Evolutionary conservation across 2,888 invertebrate genomes (phyloP), one percentile per base, ranked within the genome.

Genomic region (Leptopilina myrica): DNA sequence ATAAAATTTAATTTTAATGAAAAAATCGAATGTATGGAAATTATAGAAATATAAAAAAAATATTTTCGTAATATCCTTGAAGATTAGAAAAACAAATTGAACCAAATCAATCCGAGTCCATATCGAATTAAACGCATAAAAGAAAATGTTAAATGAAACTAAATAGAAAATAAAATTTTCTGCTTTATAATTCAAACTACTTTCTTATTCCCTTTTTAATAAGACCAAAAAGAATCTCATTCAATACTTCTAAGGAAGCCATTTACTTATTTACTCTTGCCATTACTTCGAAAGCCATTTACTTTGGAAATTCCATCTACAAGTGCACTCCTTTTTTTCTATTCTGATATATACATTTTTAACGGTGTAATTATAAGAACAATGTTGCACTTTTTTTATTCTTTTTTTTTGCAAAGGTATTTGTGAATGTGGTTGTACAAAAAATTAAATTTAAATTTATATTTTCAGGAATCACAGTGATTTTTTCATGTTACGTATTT

Each of bases 351-450:
- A 33, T 33, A 73, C 15, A 56, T 73, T 73, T 73, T 73, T 73
- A 73, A 73, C 73, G 56, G 56, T 73, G 73, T 73, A 73, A 11
- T 56, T 26, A 56, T 20, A 9, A 67, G 8, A 69, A 69, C 53
- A 73, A 56, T 73, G 53, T 33, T 56, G 56, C 56, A 73, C 56
- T 43, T 43, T 8, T 3, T 0, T 43, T 43, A 7, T 43, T 43
- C 5, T 43, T 43, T 43, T 4, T 4, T 43, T 43, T 43, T 43
- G 43, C 7, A 5, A 0, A 6, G 5, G 5, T 8, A 43, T 43
- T 43, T 5, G 43, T 43, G 43, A 43, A 33, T 33, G 33, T n/a
- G n/a, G n/a, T 5, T 3, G 33, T 33, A 33, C 3, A 33, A 33
- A 33, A 33, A 33, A 33, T 33, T 33, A 0, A 33, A 33, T 33